Conservation (phyloP, 2,888 invertebrate genomes). For the Chelonus formosanus region DNA sequence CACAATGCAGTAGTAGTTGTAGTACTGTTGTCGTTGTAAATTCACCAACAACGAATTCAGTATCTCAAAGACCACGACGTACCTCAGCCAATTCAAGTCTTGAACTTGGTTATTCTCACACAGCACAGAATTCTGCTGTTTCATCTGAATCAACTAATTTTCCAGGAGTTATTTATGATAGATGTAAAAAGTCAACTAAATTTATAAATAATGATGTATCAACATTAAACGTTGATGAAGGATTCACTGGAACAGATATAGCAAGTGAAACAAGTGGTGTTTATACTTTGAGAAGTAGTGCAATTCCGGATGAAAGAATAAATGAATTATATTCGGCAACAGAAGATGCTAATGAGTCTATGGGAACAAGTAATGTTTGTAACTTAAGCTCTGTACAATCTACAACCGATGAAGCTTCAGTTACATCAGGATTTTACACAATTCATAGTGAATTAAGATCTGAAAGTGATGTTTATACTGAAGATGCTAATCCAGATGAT, state of each 20-base stretch:
- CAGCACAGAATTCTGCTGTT: constrained; percentile 84
- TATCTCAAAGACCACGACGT: constrained; percentile 64
- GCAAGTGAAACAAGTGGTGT: constrained; percentile 88
- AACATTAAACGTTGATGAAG: constrained; percentile 53
- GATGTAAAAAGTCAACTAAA: constrained; percentile 55
- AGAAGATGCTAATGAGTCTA: constrained; percentile 56
- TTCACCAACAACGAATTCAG: constrained; percentile 60
- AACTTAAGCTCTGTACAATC: constrained; percentile 60
- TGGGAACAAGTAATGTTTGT: constrained; percentile 57
- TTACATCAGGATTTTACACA: constrained; percentile 63
- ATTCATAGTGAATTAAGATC: constrained; percentile 61
- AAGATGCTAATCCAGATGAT: constrained; percentile 52
- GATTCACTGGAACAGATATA: constrained; percentile 54
- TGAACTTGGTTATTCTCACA: constrained; percentile 86
- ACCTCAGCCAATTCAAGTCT: constrained; percentile 83
- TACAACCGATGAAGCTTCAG: constrained; percentile 62
- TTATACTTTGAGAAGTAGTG: constrained; percentile 76
- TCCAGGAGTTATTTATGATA: constrained; percentile 61
- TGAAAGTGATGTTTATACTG: constrained; percentile 61
- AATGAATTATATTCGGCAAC: constrained; percentile 55
- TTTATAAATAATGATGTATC: constrained; percentile 64
- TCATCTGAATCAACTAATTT: constrained; percentile 73
- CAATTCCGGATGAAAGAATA: constrained; percentile 59
- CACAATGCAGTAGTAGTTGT: constrained; percentile 87
- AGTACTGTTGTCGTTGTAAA: constrained; percentile 84